Percentiles rank a stretch among this genome's conserved stretches.
phyloP scores from a whole-genome alignment of 2,888 invertebrate species.

The Bellardia bayeri region DNA sequence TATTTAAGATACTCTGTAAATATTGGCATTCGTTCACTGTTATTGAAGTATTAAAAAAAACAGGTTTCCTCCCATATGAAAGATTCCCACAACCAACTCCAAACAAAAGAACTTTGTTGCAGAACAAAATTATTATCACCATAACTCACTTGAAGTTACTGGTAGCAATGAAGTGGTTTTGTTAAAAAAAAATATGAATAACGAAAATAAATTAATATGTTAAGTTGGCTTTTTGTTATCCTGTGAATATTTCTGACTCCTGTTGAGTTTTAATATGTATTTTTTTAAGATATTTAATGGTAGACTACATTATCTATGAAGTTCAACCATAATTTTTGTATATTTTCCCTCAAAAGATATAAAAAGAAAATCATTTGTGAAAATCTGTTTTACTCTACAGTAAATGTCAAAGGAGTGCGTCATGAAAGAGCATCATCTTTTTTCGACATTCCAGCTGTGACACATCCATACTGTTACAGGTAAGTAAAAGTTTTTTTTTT shows the following conservation, averaged over 20 bases:
- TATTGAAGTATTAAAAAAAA: conserved; percentile 64
- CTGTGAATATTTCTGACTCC: conserved; percentile 73
- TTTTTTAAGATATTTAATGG: conserved; percentile 59
- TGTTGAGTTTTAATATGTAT: conserved; percentile 79
- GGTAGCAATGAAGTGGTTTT: conserved; percentile 38
- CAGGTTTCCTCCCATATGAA: conserved; percentile 29
- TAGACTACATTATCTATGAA: conserved; percentile 42
- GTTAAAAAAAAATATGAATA: not conserved
- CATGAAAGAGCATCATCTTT: conserved; percentile 84
- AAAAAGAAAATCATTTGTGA: conserved; percentile 52
- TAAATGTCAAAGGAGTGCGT: conserved; percentile 84
- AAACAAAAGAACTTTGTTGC: conserved; percentile 13
- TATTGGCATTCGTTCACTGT: conserved; percentile 64
- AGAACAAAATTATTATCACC: conserved; percentile 33
- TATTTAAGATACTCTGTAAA: conserved; percentile 50
- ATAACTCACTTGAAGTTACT: not conserved
- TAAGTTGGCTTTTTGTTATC: conserved; percentile 4
- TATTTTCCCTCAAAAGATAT: conserved; percentile 16
- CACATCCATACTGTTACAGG: conserved; percentile 84
- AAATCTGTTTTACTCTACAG: conserved; percentile 77
- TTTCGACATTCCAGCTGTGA: conserved; percentile 85
- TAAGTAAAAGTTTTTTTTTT: conserved; percentile 74
- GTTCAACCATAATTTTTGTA: conserved; percentile 37
- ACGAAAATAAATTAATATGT: conserved; percentile 46
- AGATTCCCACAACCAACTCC: not conserved